These are phyloP conservation scores for Dolomedes plantarius DNA, from an alignment of 2,888 invertebrate genomes.

Conservation along the genomic window DNA sequence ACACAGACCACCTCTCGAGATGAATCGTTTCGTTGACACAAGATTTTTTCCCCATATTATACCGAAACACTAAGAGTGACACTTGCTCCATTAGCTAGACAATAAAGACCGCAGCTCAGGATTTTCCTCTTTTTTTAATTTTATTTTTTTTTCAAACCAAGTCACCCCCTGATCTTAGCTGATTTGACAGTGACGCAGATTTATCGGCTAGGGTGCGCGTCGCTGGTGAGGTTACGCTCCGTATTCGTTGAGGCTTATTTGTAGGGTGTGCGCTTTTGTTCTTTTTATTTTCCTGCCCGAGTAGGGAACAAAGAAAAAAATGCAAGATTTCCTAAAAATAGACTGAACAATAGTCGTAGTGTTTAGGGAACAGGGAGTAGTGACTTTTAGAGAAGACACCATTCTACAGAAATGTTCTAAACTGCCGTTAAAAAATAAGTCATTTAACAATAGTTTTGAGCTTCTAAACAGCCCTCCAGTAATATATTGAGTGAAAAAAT, in stretches of 20 bases:
- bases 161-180: neutral
- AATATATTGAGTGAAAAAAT: too few relatives aligned
- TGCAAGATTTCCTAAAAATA: slow-evolving; percentile 3
- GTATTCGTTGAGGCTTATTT: slow-evolving; percentile 7
- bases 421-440: too few relatives aligned
- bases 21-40: neutral
- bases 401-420: too few relatives aligned
- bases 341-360: neutral
- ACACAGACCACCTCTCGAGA: neutral
- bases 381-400: too few relatives aligned
- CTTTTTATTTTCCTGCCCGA: neutral
- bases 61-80: slow-evolving; percentile 1
- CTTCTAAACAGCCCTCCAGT: too few relatives aligned
- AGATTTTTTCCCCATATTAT: slow-evolving; percentile 1
- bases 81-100: slow-evolving; percentile 4
- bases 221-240: neutral
- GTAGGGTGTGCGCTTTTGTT: neutral
- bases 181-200: neutral
- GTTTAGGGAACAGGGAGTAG: neutral
- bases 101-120: neutral
- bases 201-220: neutral
- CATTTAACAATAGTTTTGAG: too few relatives aligned
- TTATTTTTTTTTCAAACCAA: neutral
- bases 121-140: too few relatives aligned
- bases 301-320: neutral